Conservation (phyloP, 2,797 vertebrate genomes). For the Tenualosa ilisha region DNA sequence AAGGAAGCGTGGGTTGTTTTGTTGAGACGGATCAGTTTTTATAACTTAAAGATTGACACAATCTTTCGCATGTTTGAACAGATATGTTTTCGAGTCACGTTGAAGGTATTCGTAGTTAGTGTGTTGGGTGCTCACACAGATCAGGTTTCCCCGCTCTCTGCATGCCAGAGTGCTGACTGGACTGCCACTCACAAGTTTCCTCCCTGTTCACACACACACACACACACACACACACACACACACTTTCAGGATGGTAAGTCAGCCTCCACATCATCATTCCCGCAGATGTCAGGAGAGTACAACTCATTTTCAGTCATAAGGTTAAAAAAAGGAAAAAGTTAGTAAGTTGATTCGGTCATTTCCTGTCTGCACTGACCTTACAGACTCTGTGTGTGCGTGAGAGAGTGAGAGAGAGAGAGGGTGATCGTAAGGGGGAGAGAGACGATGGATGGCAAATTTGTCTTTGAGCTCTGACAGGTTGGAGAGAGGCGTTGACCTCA, state of each 20-base stretch:
- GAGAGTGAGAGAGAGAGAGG: neutral
- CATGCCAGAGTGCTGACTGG: neutral
- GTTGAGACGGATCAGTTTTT: neutral
- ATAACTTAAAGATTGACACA: neutral
- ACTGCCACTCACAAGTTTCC: neutral
- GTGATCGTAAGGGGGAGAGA: neutral
- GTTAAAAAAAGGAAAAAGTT: neutral
- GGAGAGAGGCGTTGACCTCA: constrained; percentile 32
- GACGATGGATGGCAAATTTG: constrained; percentile 28
- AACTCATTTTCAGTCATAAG: neutral
- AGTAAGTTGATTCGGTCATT: neutral
- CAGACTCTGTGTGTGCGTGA: constrained; percentile 10
- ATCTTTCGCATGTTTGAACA: neutral
- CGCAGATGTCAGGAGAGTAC: neutral
- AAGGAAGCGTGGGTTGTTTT: neutral
- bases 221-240: neutral
- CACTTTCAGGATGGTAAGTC: neutral
- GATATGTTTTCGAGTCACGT: neutral
- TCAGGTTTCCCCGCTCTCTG: neutral
- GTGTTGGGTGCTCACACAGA: neutral
- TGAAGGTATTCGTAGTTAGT: constrained; percentile 1
- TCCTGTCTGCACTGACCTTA: constrained; percentile 16
- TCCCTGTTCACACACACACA: neutral
- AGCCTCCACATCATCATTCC: neutral
- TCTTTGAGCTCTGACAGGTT: constrained; percentile 26